Conservation (phyloP, 2,888 invertebrate genomes). For the Cataglyphis albicans region DNA sequence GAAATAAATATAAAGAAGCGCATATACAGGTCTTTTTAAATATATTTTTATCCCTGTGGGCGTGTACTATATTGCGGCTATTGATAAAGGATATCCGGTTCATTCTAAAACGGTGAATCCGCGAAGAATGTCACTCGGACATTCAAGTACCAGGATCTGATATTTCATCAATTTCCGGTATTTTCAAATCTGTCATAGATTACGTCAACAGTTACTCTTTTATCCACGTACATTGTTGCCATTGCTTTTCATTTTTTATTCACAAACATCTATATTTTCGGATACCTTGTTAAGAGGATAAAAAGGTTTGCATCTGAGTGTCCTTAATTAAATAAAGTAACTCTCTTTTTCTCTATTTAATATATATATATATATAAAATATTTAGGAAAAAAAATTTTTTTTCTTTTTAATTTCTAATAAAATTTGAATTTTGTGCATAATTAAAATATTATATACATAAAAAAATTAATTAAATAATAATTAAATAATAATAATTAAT, state of each 20-base stretch:
- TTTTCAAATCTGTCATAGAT: not conserved
- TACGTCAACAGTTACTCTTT: not conserved
- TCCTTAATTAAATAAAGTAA: not conserved
- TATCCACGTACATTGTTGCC: not conserved
- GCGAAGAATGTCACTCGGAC: slow-evolving; percentile 14
- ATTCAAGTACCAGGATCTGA: not conserved
- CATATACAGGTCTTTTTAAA: not conserved
- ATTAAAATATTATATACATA: not conserved
- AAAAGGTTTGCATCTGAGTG: not conserved
- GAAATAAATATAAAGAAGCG: not conserved
- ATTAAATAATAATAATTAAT: not conserved
- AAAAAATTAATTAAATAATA: too few species aligned
- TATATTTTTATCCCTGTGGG: not conserved
- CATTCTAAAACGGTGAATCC: not conserved
- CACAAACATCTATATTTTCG: not conserved
- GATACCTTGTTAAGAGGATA: not conserved
- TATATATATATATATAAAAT: not conserved
- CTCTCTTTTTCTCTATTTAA: too few species aligned
- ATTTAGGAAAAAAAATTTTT: not conserved
- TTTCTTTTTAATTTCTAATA: not conserved
- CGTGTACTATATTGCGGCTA: not conserved
- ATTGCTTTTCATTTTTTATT: not conserved
- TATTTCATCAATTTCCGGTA: slow-evolving; percentile 14
- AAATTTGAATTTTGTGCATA: not conserved
- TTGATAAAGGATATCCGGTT: slow-evolving; percentile 11